These are phyloP conservation scores for Pelochelys cantorii DNA, from an alignment of 2,797 vertebrate species.

Conservation along the genomic window DNA sequence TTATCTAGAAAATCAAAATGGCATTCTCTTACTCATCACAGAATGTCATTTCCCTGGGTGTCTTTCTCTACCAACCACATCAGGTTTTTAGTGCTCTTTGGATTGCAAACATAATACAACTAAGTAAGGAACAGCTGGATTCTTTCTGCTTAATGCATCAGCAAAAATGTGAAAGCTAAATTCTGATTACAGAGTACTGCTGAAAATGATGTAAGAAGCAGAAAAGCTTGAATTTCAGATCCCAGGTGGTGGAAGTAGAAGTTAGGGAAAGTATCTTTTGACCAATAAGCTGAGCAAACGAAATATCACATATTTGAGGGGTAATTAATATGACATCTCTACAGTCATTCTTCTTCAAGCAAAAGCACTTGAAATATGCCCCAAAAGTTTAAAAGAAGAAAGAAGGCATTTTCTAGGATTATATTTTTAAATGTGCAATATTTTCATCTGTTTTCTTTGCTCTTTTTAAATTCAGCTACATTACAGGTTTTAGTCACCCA, in stretches of 20 bases:
- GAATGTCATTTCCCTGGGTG: not conserved
- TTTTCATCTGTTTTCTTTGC: conserved; percentile 32
- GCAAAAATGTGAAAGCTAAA: not conserved
- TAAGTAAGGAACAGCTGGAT: not conserved
- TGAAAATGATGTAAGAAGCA: not conserved
- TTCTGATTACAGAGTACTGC: not conserved
- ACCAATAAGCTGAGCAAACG: not conserved
- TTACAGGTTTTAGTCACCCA: conserved; percentile 11
- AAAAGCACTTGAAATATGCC: not conserved
- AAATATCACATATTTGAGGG: not conserved
- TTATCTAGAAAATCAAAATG: not conserved
- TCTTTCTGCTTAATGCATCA: not conserved
- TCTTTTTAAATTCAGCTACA: conserved; percentile 15
- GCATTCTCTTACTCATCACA: not conserved
- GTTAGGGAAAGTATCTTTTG: not conserved
- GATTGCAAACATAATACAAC: not conserved
- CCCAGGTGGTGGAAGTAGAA: not conserved
- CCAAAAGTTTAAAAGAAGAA: conserved; percentile 13
- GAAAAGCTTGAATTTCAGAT: not conserved
- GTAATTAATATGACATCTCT: not conserved
- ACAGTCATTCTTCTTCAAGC: conserved; percentile 5
- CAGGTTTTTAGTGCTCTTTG: not conserved
- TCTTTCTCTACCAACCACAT: accelerated
- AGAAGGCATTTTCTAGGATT: not conserved
- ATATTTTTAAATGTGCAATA: not conserved